phyloP scores from a whole-genome alignment of 2,113 vertebrate species.

The Seriola dumerili region DNA sequence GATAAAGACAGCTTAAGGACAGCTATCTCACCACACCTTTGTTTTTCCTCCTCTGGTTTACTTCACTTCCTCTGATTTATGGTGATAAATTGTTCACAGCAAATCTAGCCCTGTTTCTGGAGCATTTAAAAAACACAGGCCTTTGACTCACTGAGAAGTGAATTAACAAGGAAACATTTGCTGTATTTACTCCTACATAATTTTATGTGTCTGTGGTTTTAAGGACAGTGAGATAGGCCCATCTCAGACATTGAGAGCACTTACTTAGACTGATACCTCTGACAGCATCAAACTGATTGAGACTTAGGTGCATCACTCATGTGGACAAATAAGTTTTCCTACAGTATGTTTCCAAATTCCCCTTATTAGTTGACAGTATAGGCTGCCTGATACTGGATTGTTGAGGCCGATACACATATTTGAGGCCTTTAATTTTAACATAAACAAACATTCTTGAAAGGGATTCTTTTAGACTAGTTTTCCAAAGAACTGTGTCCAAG shows the following conservation, averaged over 20 bases:
- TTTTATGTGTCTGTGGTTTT: constrained; percentile 21
- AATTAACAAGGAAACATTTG: background rate
- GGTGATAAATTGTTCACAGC: constrained; percentile 28
- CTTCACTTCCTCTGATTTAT: constrained; percentile 1
- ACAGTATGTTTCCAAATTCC: background rate
- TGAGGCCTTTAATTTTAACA: too few species aligned
- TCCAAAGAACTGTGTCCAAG: too few species aligned
- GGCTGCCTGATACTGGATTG: too few species aligned
- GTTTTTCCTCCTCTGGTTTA: constrained; percentile 49
- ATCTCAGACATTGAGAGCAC: background rate
- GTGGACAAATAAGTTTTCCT: background rate
- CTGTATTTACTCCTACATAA: background rate
- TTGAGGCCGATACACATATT: background rate
- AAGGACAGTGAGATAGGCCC: background rate
- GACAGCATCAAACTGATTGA: constrained; percentile 4
- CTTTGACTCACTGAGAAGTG: background rate
- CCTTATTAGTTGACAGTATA: background rate
- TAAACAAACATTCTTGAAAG: too few species aligned
- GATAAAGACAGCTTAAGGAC: constrained; percentile 62
- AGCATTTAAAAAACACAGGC: constrained; percentile 2
- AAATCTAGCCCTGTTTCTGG: constrained; percentile 6
- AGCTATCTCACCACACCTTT: constrained; percentile 63
- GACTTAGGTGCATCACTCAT: constrained; percentile 20
- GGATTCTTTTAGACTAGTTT: too few species aligned
- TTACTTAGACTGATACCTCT: constrained; percentile 9